Evolutionary conservation across 2,888 invertebrate species (phyloP).

Genomic region (Trachelus troglodyta): DNA sequence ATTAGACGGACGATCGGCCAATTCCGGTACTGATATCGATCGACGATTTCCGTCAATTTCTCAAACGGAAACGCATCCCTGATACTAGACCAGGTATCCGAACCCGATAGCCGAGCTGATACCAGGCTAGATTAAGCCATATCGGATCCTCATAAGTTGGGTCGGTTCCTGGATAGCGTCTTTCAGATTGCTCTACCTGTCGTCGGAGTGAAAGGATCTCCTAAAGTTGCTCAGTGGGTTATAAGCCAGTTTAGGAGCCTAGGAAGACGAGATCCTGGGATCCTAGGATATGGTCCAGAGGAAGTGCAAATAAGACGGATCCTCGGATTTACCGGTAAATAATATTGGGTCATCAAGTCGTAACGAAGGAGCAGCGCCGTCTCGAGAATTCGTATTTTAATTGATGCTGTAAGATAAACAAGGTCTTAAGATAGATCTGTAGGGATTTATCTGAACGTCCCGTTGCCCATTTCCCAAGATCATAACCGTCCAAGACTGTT

Average conservation of each 20-base stretch:
- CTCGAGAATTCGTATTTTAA: background rate
- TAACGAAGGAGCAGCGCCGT: background rate
- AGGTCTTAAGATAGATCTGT: background rate
- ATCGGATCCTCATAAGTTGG: background rate
- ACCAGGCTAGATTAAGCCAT: background rate
- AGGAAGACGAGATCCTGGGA: background rate
- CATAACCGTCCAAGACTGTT: conserved; percentile 8
- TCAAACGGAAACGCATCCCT: background rate
- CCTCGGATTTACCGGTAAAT: background rate
- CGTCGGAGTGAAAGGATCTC: background rate
- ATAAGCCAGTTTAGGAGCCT: background rate
- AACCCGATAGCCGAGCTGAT: background rate
- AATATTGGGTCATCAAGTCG: background rate
- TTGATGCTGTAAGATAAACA: background rate
- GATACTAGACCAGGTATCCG: background rate
- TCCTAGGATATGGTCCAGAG: background rate
- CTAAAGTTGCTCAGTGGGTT: background rate
- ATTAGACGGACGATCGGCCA: background rate
- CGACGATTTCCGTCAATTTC: background rate
- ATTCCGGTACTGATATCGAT: background rate
- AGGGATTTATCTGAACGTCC: background rate
- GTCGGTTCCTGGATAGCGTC: background rate
- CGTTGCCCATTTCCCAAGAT: background rate
- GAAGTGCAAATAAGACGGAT: background rate
- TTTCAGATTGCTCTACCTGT: background rate